Evolutionary conservation across 2,113 vertebrate genomes (phyloP).

Genomic region (Diglossa brunneiventris): DNA sequence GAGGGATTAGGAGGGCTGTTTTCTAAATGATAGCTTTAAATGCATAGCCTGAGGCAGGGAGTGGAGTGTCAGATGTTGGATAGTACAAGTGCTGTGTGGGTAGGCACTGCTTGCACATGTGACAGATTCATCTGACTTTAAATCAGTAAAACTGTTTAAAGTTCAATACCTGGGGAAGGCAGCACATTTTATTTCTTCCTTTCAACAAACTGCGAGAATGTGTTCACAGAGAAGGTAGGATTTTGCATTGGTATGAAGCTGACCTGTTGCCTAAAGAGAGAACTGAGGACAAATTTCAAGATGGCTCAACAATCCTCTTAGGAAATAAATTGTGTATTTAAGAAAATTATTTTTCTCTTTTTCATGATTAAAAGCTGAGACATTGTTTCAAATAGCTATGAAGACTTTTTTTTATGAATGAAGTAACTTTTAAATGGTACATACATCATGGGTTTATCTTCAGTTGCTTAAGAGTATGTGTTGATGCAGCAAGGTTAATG

Average conservation of each 20-base stretch:
- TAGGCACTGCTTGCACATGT: background rate
- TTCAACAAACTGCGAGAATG: rapidly evolving
- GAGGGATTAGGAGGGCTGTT: background rate
- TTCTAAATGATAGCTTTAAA: background rate
- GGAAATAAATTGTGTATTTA: background rate
- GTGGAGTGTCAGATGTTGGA: background rate
- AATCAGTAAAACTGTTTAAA: background rate
- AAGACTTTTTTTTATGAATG: background rate
- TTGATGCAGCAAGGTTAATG: background rate
- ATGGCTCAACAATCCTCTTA: background rate
- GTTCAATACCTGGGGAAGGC: background rate
- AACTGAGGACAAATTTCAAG: background rate
- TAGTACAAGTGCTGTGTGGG: background rate
- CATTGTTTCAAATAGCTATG: background rate
- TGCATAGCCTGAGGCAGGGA: background rate
- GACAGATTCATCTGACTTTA: background rate
- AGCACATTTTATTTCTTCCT: background rate
- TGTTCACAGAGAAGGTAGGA: background rate
- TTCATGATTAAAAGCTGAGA: background rate
- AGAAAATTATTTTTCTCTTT: background rate
- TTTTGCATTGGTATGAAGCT: background rate
- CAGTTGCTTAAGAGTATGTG: background rate
- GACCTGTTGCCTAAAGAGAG: background rate
- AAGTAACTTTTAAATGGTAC: background rate
- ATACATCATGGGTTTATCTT: background rate